Conservation (phyloP, 2,797 vertebrate genomes). For the Epinephelus awoara region DNA sequence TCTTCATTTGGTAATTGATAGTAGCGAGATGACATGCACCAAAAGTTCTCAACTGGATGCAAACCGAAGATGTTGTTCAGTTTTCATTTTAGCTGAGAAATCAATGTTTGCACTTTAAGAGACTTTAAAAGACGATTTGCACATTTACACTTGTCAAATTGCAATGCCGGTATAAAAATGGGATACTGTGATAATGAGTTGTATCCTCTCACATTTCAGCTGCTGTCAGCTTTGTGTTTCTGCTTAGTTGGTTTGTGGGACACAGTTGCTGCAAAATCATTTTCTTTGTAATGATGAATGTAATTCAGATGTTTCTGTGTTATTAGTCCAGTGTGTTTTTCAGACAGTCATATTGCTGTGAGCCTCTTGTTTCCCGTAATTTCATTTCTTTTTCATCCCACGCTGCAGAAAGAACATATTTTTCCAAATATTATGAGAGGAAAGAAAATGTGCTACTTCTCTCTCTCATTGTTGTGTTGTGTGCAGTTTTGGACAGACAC, state of each 20-base stretch:
- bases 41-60: too few relatives aligned
- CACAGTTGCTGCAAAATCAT: not conserved
- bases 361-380: not conserved
- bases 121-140: too few relatives aligned
- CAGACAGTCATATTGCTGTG: not conserved
- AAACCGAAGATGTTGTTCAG: too few relatives aligned
- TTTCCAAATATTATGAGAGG: not conserved
- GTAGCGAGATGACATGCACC: too few relatives aligned
- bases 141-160: too few relatives aligned
- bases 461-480: conserved; percentile 1
- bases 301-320: not conserved
- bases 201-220: not conserved
- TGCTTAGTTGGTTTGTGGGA: not conserved
- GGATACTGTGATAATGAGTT: too few relatives aligned
- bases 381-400: not conserved
- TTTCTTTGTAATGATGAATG: not conserved
- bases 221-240: not conserved
- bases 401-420: not conserved
- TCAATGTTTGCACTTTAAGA: too few relatives aligned
- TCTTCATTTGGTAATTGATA: too few relatives aligned
- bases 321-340: not conserved
- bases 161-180: too few relatives aligned
- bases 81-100: not conserved
- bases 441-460: not conserved
- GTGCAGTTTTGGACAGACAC: conserved; percentile 19